phyloP scores from a whole-genome alignment of 2,797 vertebrate species.

The Leptoclinus maculatus region DNA sequence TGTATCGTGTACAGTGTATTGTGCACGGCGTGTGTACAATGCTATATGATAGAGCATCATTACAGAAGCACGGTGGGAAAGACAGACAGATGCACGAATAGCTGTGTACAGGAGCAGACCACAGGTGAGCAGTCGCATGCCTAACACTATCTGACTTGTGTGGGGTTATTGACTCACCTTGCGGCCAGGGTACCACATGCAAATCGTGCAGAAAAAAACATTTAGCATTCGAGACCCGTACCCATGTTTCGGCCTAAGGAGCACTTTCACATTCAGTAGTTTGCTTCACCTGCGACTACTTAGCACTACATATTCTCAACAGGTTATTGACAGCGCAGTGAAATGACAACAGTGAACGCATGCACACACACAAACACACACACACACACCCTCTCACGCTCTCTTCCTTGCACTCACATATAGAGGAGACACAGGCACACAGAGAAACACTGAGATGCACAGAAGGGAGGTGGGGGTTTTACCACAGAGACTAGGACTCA shows the following conservation, averaged over 20 bases:
- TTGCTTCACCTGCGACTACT: constrained; percentile 47
- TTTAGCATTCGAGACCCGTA: constrained; percentile 50
- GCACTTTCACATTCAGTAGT: constrained; percentile 54
- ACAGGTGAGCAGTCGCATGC: constrained; percentile 3
- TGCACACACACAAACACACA: neutral
- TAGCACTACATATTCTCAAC: constrained; percentile 41
- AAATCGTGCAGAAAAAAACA: constrained; percentile 27
- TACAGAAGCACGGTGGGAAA: neutral
- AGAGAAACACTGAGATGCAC: constrained; percentile 43
- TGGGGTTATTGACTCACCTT: constrained; percentile 45
- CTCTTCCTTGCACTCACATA: neutral
- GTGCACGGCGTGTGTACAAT: neutral
- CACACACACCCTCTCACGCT: neutral
- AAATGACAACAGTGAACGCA: constrained; percentile 23
- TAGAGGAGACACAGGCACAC: neutral
- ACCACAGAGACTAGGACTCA: constrained; percentile 62
- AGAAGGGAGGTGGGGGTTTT: constrained; percentile 21
- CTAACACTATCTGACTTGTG: constrained; percentile 30
- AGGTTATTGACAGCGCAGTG: constrained; percentile 34
- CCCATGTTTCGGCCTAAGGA: constrained; percentile 17
- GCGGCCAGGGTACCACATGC: constrained; percentile 48
- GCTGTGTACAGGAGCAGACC: neutral
- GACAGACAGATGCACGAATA: neutral
- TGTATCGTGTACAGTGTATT: neutral
- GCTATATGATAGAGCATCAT: neutral